phyloP scores from a whole-genome alignment of 2,113 vertebrate genomes.

The Mustela nigripes region DNA sequence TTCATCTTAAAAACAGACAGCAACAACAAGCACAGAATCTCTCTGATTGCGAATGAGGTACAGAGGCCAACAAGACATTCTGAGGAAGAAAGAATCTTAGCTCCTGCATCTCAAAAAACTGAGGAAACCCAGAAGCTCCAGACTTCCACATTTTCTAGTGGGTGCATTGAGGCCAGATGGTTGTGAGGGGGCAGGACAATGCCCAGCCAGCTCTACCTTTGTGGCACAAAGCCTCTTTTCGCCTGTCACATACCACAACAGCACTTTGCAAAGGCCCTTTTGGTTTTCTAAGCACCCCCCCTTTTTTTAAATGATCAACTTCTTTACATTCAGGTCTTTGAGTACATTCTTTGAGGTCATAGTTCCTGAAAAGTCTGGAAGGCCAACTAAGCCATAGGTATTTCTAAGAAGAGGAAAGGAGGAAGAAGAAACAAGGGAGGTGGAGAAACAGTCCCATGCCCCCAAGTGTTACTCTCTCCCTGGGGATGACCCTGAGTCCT shows the following conservation, averaged over 20 bases:
- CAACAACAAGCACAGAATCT: neutral
- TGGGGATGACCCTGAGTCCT: neutral
- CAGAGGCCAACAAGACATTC: neutral
- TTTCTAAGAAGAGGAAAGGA: slow-evolving; percentile 15
- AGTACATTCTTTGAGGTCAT: neutral
- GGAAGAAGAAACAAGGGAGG: neutral
- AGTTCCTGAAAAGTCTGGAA: neutral
- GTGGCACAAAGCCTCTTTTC: neutral
- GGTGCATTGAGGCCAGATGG: fast-evolving
- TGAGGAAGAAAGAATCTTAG: neutral
- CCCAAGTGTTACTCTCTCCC: neutral
- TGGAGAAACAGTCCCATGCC: fast-evolving
- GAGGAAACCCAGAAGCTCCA: neutral
- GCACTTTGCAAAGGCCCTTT: neutral
- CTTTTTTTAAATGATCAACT: neutral
- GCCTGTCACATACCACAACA: neutral
- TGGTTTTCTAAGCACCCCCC: neutral
- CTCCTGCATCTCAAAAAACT: neutral
- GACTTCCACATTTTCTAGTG: neutral
- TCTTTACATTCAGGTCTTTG: neutral
- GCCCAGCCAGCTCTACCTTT: fast-evolving
- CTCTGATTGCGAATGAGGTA: neutral
- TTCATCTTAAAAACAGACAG: neutral
- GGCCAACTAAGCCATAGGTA: neutral
- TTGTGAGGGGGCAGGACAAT: too few relatives aligned